Base-by-base conservation (phyloP, 2,888 invertebrate species). In the Cephus nigrinus region DNA sequence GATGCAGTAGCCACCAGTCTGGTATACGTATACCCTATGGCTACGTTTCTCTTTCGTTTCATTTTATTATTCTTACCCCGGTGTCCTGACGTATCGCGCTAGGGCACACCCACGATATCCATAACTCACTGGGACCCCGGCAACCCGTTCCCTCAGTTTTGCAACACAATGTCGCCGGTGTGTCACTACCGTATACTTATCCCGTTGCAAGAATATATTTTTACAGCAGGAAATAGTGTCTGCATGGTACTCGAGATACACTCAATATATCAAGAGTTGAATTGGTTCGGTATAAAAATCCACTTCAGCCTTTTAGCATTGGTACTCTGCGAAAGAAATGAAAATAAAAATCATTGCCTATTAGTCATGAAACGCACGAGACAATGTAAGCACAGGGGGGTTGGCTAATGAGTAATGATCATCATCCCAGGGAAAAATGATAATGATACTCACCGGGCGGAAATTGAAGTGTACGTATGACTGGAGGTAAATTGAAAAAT, bases 31-130 rank as follows among this genome's bases (percentile, higher is more conserved):
- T 31, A 71, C 31, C 71, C 71, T 33, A 71, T 33, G 71, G 32
- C 71, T 55, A 55, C 55, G 23, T 55, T 55, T 31, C 71, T 71
- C 71, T 71, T 33, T 55, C 23, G 55, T 84, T 87, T 85, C 83
- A 86, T 87, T 88, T 84, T 86, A 86, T 87, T 86, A 86, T 87
- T 86, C 85, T 84, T 83, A 78, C 78, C 79, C 82, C 80, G 79
- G 79, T 77, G 82, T 78, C 80, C 79, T 77, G 73, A 74, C 80
- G 77, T 78, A 77, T 77, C 77, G 77, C 69, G 69, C 69, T 84
- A 83, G 76, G 85, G 84, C 86, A 83, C 85, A 85, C 86, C 86
- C 86, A 86, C 85, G 84, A 82, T 80, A 82, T 72, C 83, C 84
- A 87, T 89, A 89, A 89, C 81, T 89, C 89, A 89, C 74, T 33